Evolutionary conservation across 2,113 vertebrate species (phyloP).

Genomic region (Galemys pyrenaicus): DNA sequence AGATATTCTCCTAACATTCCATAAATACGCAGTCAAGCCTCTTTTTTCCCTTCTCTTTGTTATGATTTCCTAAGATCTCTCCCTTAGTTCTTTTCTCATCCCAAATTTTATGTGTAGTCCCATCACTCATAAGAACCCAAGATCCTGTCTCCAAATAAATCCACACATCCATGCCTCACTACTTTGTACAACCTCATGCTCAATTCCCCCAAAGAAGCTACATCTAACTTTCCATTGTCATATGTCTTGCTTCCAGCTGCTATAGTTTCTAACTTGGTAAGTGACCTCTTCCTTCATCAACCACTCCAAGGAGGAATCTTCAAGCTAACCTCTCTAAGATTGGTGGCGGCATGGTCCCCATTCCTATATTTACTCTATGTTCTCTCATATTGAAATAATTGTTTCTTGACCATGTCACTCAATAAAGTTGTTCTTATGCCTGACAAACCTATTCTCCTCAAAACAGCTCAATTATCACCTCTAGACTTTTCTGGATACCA

Average conservation of each 20-base stretch:
- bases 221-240: neutral
- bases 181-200: neutral
- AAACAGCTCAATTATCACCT: conserved; percentile 11
- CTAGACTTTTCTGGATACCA: neutral
- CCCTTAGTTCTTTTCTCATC: neutral
- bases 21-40: neutral
- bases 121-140: neutral
- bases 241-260: neutral
- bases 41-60: neutral
- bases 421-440: neutral
- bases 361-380: neutral
- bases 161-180: neutral
- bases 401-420: conserved; percentile 2
- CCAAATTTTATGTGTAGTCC: neutral
- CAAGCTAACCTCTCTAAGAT: neutral
- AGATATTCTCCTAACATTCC: neutral
- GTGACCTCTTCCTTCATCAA: neutral
- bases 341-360: neutral
- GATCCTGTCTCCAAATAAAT: neutral
- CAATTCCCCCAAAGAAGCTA: neutral
- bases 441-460: conserved; percentile 4
- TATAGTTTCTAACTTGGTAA: neutral
- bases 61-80: neutral
- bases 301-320: neutral
- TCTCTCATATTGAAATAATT: neutral